phyloP scores from a whole-genome alignment of 2,888 invertebrate species.

The Villa cingulata region DNA sequence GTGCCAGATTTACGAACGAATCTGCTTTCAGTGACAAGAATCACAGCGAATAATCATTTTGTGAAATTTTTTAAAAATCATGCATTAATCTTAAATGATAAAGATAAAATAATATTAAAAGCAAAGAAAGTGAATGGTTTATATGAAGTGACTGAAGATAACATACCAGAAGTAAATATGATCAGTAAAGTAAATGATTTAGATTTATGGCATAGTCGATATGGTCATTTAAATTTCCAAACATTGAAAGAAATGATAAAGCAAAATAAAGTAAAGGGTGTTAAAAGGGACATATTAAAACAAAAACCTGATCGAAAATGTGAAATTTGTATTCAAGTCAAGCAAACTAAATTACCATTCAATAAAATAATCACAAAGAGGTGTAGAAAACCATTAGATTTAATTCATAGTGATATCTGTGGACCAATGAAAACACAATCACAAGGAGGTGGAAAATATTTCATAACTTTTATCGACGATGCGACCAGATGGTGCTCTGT shows the following conservation, averaged over 20 bases:
- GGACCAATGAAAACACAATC: too few species aligned
- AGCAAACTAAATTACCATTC: not conserved
- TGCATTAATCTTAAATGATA: not conserved
- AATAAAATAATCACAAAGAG: too few species aligned
- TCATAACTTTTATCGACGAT: too few species aligned
- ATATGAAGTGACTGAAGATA: not conserved
- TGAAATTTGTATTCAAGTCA: not conserved
- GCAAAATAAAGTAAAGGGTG: not conserved
- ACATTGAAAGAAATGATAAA: not conserved
- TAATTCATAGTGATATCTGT: too few species aligned
- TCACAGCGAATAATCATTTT: not conserved
- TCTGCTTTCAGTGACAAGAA: not conserved
- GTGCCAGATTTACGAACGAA: not conserved
- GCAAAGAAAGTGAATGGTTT: not conserved
- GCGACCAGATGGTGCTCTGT: too few species aligned
- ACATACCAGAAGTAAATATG: not conserved
- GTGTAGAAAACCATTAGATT: too few species aligned
- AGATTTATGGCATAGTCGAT: not conserved
- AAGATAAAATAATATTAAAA: not conserved
- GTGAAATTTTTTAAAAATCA: not conserved
- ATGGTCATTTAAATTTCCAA: slow-evolving; percentile 3
- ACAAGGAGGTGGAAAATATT: too few species aligned
- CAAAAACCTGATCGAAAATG: not conserved
- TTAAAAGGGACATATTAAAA: not conserved
- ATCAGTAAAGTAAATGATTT: not conserved